Percentiles rank a stretch among this genome's conserved stretches.
These are phyloP conservation scores for Alces alces DNA, from an alignment of 2,113 vertebrate species.

Conservation along the genomic window DNA sequence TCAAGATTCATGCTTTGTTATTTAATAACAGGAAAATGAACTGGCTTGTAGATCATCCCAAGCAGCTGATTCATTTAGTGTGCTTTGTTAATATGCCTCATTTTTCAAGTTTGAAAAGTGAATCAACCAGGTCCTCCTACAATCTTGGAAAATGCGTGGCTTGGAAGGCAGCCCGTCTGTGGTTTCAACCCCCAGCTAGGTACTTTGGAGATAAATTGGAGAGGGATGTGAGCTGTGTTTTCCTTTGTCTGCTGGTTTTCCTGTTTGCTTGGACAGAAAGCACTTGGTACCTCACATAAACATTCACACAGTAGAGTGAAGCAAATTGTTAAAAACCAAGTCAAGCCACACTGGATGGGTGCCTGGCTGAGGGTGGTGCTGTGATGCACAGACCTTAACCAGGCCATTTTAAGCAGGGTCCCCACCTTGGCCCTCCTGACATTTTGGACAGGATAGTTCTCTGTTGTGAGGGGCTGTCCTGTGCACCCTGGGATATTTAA, in stretches of 20 bases:
- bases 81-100: conserved; percentile 73
- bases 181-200: not conserved
- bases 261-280: not conserved
- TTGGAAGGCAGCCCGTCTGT: not conserved
- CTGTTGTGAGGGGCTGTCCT: not conserved
- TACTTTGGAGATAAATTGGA: not conserved
- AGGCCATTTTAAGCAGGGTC: not conserved
- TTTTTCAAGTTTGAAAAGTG: conserved; percentile 76
- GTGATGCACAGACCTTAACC: not conserved
- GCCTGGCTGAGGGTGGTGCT: not conserved
- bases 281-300: not conserved
- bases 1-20: conserved; percentile 72
- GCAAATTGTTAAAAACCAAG: not conserved
- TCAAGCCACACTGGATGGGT: not conserved
- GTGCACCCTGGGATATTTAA: not conserved
- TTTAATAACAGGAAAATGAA: conserved; percentile 71
- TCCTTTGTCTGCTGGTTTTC: not conserved
- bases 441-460: not conserved
- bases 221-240: not conserved
- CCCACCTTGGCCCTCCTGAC: not conserved
- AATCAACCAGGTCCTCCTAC: conserved; percentile 63
- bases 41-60: conserved; percentile 67
- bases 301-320: not conserved
- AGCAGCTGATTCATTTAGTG: conserved; percentile 74
- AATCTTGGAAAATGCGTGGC: conserved; percentile 54